phyloP scores from a whole-genome alignment of 2,888 invertebrate genomes.

The Mimas tiliae region DNA sequence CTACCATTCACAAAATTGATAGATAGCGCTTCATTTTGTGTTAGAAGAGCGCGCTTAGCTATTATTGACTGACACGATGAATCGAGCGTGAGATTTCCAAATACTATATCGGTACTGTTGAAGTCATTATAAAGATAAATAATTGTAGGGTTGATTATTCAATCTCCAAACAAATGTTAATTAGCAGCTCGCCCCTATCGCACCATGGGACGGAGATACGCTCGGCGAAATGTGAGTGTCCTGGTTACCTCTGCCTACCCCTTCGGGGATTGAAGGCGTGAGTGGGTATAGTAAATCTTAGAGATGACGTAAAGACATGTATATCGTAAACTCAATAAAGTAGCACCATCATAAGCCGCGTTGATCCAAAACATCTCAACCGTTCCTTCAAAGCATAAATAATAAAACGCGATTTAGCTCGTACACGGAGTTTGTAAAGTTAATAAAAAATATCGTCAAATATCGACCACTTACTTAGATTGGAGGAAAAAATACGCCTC shows the following conservation, averaged over 20 bases:
- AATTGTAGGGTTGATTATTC: too few species aligned
- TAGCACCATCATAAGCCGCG: background rate
- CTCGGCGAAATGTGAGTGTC: too few species aligned
- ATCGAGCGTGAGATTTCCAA: conserved; percentile 1
- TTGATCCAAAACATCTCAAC: background rate
- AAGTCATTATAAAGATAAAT: too few species aligned
- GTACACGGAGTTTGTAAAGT: conserved; percentile 47
- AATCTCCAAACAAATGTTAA: too few species aligned
- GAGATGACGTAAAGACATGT: too few species aligned
- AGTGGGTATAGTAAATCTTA: too few species aligned
- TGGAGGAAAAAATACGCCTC: conserved; percentile 57
- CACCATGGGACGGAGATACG: too few species aligned
- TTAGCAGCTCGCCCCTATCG: too few species aligned
- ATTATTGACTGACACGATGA: background rate
- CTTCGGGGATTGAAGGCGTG: background rate
- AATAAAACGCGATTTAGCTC: conserved; percentile 50
- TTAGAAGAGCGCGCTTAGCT: background rate
- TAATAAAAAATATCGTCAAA: conserved; percentile 43
- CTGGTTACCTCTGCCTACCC: too few species aligned
- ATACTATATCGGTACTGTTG: background rate
- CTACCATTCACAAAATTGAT: too few species aligned
- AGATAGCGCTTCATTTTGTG: background rate
- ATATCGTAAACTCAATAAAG: background rate
- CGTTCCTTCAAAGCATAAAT: conserved; percentile 33
- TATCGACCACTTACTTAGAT: conserved; percentile 59